A percentile compares a stretch with the other conserved stretches of the same genome.
phyloP scores from a whole-genome alignment of 2,113 vertebrate species.

The Bubalus kerabau region DNA sequence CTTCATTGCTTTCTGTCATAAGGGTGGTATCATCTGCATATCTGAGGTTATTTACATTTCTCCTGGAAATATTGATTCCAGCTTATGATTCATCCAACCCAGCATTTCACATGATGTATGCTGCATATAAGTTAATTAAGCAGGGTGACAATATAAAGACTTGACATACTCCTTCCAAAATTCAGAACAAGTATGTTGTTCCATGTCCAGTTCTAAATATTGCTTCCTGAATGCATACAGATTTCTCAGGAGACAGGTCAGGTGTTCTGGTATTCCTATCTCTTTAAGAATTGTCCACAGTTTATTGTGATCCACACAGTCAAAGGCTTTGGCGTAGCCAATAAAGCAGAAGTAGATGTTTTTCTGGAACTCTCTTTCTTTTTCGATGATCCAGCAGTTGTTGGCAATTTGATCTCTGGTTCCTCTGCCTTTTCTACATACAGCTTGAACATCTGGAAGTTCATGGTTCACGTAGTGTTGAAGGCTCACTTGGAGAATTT shows the following conservation, averaged over 20 bases:
- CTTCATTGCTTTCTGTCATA: fast-evolving
- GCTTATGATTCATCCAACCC: background rate
- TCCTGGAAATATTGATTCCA: background rate
- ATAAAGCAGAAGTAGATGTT: background rate
- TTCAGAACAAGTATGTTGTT: background rate
- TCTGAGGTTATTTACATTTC: background rate
- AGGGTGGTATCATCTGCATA: background rate
- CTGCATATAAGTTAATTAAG: background rate
- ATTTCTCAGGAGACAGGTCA: background rate
- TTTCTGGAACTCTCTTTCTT: background rate
- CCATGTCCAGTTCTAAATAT: background rate
- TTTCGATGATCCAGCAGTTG: background rate
- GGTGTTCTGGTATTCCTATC: background rate
- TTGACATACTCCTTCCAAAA: background rate
- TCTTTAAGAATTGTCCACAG: background rate
- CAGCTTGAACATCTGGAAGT: background rate
- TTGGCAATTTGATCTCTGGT: background rate
- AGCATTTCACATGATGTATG: background rate
- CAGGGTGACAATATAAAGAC: background rate
- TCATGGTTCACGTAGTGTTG: fast-evolving
- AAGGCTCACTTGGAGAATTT: background rate
- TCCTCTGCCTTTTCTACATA: background rate
- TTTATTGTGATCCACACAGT: background rate
- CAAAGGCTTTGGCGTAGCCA: background rate
- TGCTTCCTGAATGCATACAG: background rate